Evolutionary conservation across 2,113 vertebrate species (phyloP), one percentile per base, ranked within the genome.

Genomic region (Clarias gariepinus): DNA sequence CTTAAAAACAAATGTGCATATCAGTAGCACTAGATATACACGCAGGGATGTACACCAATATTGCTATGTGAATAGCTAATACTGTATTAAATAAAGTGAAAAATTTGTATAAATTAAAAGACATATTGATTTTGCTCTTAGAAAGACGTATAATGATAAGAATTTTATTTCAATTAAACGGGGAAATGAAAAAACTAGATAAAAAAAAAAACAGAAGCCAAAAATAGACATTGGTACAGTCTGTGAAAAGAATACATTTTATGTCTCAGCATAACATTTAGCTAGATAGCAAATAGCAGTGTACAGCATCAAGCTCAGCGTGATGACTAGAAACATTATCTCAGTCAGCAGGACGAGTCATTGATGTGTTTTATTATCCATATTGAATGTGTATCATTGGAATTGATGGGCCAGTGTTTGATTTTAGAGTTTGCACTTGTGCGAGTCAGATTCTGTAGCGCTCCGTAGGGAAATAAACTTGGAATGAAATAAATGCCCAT

Each of bases 401-500:
- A 73, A 85, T 82, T 68, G 78, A 86, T 55, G 63, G 71, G 52
- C 33, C 85, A 83, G 52, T 52, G 71, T 82, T 85, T 85, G 86
- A 87, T 87, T 87, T 80, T n/a, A 73, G 55, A 18, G 33, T 53
- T 57, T 52, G 28, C 25, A 15, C 58, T n/a, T 78, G 81, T 61
- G 78, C 61, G 83, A 85, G 87, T 85, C 77, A 83, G 81, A 91
- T 84, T 84, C 86, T 80, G 84, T 71, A 66, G 74, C 15, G 16
- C 88, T 92, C 93, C 88, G 1, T 66, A 71, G 92, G 93, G 93
- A 94, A 92, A 94, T 93, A 90, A 81, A 79, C 77, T 77, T 86
- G 86, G 89, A 91, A 91, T 92, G 86, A 92, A 93, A 93, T 90
- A 93, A 94, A 93, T 88, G 89, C 88, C 83, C 61, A 33, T 91